Evolutionary conservation across 2,888 invertebrate genomes (phyloP).

Genomic region (Phytoseiulus persimilis): DNA sequence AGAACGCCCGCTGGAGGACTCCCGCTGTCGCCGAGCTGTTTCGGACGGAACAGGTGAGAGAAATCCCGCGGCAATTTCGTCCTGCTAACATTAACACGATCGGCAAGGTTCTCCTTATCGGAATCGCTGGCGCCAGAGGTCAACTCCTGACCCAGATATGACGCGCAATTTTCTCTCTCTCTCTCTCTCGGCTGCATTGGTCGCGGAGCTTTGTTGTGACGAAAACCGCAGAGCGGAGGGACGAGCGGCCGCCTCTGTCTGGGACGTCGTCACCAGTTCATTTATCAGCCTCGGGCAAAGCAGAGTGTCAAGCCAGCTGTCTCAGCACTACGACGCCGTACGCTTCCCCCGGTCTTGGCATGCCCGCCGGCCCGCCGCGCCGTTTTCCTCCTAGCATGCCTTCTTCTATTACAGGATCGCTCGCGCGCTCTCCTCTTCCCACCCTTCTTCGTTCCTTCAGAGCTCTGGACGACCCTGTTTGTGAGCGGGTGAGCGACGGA

Average conservation of each 20-base stretch:
- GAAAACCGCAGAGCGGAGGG: neutral
- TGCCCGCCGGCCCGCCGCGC: neutral
- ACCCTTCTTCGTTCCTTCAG: neutral
- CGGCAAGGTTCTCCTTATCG: neutral
- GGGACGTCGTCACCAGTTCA: slow-evolving; percentile 5
- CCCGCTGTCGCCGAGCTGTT: no score
- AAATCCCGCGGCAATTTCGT: no score
- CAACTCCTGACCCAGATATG: neutral
- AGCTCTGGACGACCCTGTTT: neutral
- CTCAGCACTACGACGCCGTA: neutral
- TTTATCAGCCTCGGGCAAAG: neutral
- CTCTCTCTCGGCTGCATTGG: neutral
- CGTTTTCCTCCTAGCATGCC: neutral
- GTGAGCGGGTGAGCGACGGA: neutral
- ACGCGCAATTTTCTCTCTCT: neutral
- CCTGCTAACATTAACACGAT: neutral
- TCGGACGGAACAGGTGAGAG: no score
- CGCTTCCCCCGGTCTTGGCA: neutral
- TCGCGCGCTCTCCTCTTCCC: no score
- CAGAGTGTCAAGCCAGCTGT: neutral
- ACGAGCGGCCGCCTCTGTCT: neutral
- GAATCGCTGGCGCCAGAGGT: neutral
- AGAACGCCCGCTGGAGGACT: no score
- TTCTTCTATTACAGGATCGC: neutral
- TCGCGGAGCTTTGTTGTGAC: neutral